phyloP scores from a whole-genome alignment of 2,888 invertebrate species.

The Drosophila anceps region DNA sequence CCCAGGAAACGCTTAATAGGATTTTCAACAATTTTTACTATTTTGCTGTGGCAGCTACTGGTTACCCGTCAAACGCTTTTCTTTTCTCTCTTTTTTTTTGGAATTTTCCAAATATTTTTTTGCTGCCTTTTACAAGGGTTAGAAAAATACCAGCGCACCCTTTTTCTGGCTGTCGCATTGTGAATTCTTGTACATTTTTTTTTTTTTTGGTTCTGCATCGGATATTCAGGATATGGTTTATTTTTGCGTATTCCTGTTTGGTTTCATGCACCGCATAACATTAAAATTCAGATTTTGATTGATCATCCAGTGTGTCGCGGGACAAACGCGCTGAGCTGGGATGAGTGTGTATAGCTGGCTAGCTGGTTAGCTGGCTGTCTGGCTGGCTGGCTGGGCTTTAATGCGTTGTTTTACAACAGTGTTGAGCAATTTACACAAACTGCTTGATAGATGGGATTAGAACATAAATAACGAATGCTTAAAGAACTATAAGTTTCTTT shows the following conservation, averaged over 20 bases:
- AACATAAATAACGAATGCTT: slow-evolving; percentile 21
- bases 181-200: slow-evolving; percentile 69
- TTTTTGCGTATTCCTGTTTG: slow-evolving; percentile 52
- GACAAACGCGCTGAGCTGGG: background rate
- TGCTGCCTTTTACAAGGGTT: slow-evolving; percentile 66
- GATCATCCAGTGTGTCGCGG: slow-evolving; percentile 59
- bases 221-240: slow-evolving; percentile 66
- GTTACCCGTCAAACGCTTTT: slow-evolving; percentile 48
- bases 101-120: slow-evolving; percentile 69
- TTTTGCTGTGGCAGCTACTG: slow-evolving; percentile 66
- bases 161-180: slow-evolving; percentile 46
- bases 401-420: slow-evolving; percentile 41
- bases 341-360: slow-evolving; percentile 17
- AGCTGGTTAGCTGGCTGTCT: too few relatives aligned
- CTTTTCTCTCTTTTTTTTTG: slow-evolving; percentile 47
- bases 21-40: slow-evolving; percentile 77
- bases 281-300: slow-evolving; percentile 80
- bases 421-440: slow-evolving; percentile 30
- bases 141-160: slow-evolving; percentile 74
- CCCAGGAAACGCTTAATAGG: slow-evolving; percentile 78
- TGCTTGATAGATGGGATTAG: slow-evolving; percentile 30
- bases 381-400: too few relatives aligned
- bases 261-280: slow-evolving; percentile 78
- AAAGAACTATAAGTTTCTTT: slow-evolving; percentile 3
- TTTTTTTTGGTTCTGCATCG: slow-evolving; percentile 29